phyloP scores from a whole-genome alignment of 92 coral and sea anemone species.

The Actinernus sp. region DNA sequence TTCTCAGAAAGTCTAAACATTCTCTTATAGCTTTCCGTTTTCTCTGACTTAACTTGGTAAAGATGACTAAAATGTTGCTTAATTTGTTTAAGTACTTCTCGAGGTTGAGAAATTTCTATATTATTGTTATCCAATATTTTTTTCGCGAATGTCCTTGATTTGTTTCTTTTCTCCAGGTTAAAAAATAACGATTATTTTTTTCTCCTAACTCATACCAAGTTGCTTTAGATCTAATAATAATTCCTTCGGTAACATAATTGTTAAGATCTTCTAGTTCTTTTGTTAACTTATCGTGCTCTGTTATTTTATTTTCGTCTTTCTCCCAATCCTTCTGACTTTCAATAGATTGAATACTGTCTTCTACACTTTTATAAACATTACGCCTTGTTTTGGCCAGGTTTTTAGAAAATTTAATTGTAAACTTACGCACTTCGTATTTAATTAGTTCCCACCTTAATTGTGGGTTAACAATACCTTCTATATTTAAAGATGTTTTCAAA shows the following conservation, averaged over 20 bases:
- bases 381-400: neutral
- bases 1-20: neutral
- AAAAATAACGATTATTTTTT: conserved; percentile 24
- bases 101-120: neutral
- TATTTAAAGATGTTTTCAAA: neutral
- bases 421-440: conserved; percentile 31
- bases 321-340: conserved; percentile 2
- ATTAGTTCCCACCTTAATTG: conserved; percentile 41
- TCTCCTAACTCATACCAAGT: conserved; percentile 35
- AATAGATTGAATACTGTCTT: neutral
- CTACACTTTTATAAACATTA: conserved; percentile 3
- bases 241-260: conserved; percentile 21
- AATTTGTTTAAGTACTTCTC: neutral
- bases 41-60: neutral
- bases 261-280: neutral
- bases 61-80: neutral
- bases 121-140: neutral
- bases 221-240: conserved; percentile 22
- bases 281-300: conserved; percentile 1
- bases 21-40: neutral
- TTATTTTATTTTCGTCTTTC: neutral
- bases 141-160: conserved; percentile 2
- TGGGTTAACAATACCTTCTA: conserved; percentile 3
- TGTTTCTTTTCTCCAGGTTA: conserved; percentile 23
- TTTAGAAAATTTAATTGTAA: conserved; percentile 13